Percentiles rank a stretch among this genome's conserved stretches.
Conservation (phyloP, 2,797 vertebrate species). For the Pogoniulus pusillus region DNA sequence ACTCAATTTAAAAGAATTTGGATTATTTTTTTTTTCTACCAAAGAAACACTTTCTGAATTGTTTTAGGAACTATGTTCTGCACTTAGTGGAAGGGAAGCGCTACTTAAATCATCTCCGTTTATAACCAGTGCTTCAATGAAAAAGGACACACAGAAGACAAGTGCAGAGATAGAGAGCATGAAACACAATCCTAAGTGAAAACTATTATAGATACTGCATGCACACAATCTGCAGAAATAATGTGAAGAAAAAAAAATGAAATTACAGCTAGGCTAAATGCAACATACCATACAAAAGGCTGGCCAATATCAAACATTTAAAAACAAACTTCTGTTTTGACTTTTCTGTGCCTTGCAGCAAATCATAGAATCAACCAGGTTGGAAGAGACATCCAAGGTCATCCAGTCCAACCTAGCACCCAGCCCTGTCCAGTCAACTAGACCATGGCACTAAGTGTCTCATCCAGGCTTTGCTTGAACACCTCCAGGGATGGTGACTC, state of each 20-base stretch:
- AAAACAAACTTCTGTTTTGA: background rate
- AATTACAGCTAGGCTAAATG: background rate
- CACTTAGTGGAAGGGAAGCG: background rate
- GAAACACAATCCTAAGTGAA: background rate
- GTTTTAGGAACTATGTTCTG: background rate
- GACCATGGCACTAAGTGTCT: no score
- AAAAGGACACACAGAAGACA: background rate
- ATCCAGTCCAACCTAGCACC: no score
- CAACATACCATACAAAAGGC: background rate
- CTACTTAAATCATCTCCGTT: background rate
- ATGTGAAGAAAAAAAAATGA: background rate
- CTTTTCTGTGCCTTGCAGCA: background rate
- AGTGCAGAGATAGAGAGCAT: background rate
- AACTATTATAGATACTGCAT: background rate
- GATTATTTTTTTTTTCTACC: background rate
- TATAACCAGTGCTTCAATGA: background rate
- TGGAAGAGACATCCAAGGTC: no score
- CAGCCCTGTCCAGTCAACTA: no score
- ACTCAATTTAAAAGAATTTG: background rate
- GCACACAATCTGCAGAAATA: background rate
- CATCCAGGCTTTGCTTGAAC: no score
- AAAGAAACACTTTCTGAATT: background rate
- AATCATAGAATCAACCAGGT: no score
- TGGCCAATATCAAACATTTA: background rate
- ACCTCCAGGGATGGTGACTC: no score